These are phyloP conservation scores for Chrysogorgia sp. DNA, from an alignment of 92 coral and sea anemone species.

Conservation along the genomic window DNA sequence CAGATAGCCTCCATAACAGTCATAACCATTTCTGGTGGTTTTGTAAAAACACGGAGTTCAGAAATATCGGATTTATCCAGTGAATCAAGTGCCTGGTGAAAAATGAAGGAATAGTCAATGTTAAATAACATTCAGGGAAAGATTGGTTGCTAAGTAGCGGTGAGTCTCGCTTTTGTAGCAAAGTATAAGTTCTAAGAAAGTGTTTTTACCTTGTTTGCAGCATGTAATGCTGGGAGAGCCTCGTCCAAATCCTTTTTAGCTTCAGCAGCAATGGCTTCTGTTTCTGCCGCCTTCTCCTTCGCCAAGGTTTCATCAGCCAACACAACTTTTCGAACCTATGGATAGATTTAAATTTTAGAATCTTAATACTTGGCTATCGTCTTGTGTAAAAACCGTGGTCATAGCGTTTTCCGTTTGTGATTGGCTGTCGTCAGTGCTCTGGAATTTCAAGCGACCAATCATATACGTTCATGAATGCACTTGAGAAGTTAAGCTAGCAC, in stretches of 20 bases:
- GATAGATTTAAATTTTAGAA: neutral
- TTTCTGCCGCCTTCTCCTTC: constrained; percentile 92
- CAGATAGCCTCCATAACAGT: constrained; percentile 99
- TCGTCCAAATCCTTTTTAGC: constrained; percentile 95
- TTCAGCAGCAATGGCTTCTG: constrained; percentile 96
- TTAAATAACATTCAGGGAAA: neutral
- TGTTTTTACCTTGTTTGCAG: constrained; percentile 90
- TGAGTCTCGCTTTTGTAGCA: neutral
- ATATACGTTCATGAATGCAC: too few species aligned
- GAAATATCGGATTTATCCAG: constrained; percentile 96
- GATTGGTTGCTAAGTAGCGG: neutral
- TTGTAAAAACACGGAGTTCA: constrained; percentile 96
- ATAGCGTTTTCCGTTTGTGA: too few species aligned
- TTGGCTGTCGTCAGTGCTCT: too few species aligned
- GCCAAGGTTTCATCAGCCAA: constrained; percentile 93
- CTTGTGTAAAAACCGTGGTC: too few species aligned
- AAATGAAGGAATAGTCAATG: neutral
- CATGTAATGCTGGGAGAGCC: constrained; percentile 92
- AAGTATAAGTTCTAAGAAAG: neutral
- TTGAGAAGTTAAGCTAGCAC: too few species aligned
- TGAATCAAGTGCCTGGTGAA: constrained; percentile 83
- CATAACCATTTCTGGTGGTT: constrained; percentile 99
- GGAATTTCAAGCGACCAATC: too few species aligned
- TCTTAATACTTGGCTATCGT: too few species aligned
- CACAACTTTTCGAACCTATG: constrained; percentile 92